Base-by-base conservation (phyloP, 2,888 invertebrate species). In the Parascotia fuliginaria region DNA sequence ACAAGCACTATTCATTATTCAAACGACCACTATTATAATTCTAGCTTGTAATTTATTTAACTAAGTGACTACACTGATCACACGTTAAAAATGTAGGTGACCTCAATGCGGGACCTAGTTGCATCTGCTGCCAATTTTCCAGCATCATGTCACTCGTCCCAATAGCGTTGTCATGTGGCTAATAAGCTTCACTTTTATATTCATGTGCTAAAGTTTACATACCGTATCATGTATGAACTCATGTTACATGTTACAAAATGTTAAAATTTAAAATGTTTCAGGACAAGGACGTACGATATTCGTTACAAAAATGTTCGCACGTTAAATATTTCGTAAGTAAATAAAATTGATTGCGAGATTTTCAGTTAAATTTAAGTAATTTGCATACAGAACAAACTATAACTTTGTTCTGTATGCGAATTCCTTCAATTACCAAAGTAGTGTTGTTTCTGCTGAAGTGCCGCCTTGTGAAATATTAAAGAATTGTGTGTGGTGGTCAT, bases 121-220 rank as follows among this genome's bases (percentile, higher is more conserved):
- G 14, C 19, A 33, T 29, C 27, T 3, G 32, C 16, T 50, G 42
- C 47, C 47, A 55, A 61, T 44, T 43, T 51, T 48, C 42, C 16
- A 14, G 36, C 33, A 44, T 42, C 16, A 37, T 7, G 3, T 0
- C 7, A n/a, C 9, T 7, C 13, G 34, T 37, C 31, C 33, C n/a
- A 41, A 34, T 24, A 24, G 24, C 34, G 0, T 33, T 50, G 29
- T 24, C 37, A 55, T 9, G 34, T 16, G 12, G 31, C 29, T 16
- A 34, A 42, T 13, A 28, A 34, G 33, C 9, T 14, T 16, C 16
- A 36, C 31, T 31, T 22, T 34, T 33, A 4, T 3, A 12, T 13
- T 28, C 34, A 41, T 34, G 34, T 46, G 34, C 40, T n/a, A n/a
- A n/a, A n/a, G n/a, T n/a, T n/a, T n/a, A n/a, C n/a, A n/a, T n/a